phyloP scores from a whole-genome alignment of 1,140 invertebrate genomes.

The Aradophagus sp. region DNA sequence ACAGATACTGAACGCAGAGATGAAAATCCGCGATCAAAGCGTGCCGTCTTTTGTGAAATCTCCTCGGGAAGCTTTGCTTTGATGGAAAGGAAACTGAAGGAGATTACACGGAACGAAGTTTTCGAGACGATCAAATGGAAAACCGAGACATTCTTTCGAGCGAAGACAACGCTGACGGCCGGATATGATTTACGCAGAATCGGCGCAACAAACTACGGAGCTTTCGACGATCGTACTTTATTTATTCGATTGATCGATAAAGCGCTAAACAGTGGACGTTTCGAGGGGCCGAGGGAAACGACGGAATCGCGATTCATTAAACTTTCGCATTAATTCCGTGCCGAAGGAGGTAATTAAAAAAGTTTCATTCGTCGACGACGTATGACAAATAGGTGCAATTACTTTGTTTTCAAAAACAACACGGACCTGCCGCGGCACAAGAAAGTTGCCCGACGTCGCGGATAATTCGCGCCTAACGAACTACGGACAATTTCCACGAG shows the following conservation, averaged over 20 bases:
- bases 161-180: background rate
- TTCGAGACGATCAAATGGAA: slow-evolving; percentile 7
- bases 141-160: slow-evolving; percentile 9
- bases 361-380: slow-evolving; percentile 7
- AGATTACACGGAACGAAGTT: slow-evolving; percentile 20
- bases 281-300: too few relatives aligned
- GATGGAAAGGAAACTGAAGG: slow-evolving; percentile 27
- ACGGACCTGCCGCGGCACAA: too few relatives aligned
- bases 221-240: too few relatives aligned
- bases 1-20: slow-evolving; percentile 35
- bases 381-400: slow-evolving; percentile 17
- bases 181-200: too few relatives aligned
- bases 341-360: background rate
- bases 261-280: background rate
- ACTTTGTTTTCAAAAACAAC: slow-evolving; percentile 21
- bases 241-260: too few relatives aligned
- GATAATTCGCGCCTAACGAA: slow-evolving; percentile 34
- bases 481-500: slow-evolving; percentile 3
- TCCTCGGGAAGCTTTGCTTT: slow-evolving; percentile 14
- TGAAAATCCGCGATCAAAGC: slow-evolving; percentile 42
- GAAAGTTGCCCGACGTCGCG: too few relatives aligned
- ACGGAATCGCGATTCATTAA: too few relatives aligned
- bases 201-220: too few relatives aligned
- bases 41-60: slow-evolving; percentile 32
- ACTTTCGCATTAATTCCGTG: slow-evolving; percentile 2